Evolutionary conservation across 2,888 invertebrate species (phyloP), one percentile per base, ranked within the genome.

Genomic region (Protophormia terraenovae): DNA sequence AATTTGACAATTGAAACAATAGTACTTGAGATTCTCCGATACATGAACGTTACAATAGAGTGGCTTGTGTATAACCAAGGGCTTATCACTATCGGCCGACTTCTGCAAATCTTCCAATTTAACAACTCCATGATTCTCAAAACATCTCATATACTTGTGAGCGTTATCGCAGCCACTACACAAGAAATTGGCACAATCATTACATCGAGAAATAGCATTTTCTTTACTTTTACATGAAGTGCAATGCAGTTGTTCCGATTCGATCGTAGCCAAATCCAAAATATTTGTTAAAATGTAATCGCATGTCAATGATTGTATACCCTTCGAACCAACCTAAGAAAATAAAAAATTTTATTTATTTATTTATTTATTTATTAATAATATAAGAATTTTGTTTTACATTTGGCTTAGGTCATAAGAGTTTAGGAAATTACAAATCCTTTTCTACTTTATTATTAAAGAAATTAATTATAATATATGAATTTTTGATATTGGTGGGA

Each of bases 181-280:
- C 67, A 99, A 94, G 92, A 98, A 97, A 93, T 97, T 97, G 90
- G 97, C 97, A 93, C 98, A 99, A 92, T 98, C 98, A 89, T 96
- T 96, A 93, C 98, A 99, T 84, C 98, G 95, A 12, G 98, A 98
- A 69, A 98, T 96, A 16, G 98, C 98, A 89, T 96, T 96, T 93
- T 98, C 98, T 93, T 97, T 97, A 89, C 98, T 97, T 92, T 98
- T 98, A 94, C 98, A 99, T 87, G 98, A 98, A 76, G 98, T 98
- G 93, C 98, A 98, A 87, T 96, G 96, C 87, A 95, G 93, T 86
- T 94, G 94, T 89, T 92, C 92, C 38, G 94, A 94, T 89, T 96
- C 96, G 91, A 96, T 95, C 73, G 96, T 95, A 41, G 96, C 96
- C 90, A 97, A 95, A 93, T 97, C 97, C 89, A 97, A 93, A 91